These are phyloP conservation scores for Enteromius viviparus DNA, from an alignment of 2,797 vertebrate species.

Conservation along the genomic window DNA sequence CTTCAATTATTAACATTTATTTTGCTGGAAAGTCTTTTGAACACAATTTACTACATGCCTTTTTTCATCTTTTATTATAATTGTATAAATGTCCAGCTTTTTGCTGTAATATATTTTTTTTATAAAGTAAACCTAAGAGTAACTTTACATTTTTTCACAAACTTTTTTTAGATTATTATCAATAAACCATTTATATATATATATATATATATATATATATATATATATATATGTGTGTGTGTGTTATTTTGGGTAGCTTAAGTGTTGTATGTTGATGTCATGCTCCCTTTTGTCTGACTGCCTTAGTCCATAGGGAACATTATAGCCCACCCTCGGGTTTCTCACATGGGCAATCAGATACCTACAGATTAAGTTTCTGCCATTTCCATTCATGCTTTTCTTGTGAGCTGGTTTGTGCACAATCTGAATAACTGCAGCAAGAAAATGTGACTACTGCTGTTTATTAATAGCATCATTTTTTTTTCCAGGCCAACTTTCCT, in stretches of 20 bases:
- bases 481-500: constrained; percentile 85
- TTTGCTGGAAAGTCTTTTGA: neutral
- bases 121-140: neutral
- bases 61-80: neutral
- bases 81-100: too few relatives aligned
- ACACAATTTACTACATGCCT: neutral
- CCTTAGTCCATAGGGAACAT: constrained; percentile 35
- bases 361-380: constrained; percentile 49
- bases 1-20: neutral
- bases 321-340: constrained; percentile 28
- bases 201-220: too few relatives aligned
- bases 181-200: too few relatives aligned
- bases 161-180: too few relatives aligned
- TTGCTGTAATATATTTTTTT: neutral
- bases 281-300: neutral
- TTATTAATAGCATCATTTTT: neutral
- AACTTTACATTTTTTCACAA: too few relatives aligned
- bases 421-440: constrained; percentile 6
- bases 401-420: constrained; percentile 1
- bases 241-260: neutral
- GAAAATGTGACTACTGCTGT: neutral
- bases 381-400: constrained; percentile 44
- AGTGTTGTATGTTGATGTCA: neutral
- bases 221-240: too few relatives aligned
- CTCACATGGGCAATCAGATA: constrained; percentile 38